phyloP scores from a whole-genome alignment of 2,113 vertebrate species.

The Naja naja region DNA sequence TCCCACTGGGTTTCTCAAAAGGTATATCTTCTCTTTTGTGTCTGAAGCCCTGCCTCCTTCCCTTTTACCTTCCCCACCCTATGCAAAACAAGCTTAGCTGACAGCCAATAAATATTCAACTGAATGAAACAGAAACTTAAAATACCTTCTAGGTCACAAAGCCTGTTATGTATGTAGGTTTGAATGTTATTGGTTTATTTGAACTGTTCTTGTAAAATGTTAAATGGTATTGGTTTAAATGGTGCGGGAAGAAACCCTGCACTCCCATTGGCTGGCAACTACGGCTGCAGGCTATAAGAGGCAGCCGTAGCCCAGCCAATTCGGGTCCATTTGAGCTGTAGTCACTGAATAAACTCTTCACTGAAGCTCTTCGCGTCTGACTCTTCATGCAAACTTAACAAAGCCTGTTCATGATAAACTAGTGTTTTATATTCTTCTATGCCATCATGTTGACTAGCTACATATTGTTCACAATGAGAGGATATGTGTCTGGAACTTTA shows the following conservation, averaged over 20 bases:
- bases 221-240: too few relatives aligned
- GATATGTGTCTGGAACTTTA: neutral
- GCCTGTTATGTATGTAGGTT: too few relatives aligned
- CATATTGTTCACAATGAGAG: neutral
- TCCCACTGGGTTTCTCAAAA: constrained; percentile 42
- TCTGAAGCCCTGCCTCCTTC: constrained; percentile 13
- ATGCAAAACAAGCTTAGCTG: neutral
- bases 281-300: too few relatives aligned
- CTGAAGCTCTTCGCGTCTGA: too few relatives aligned
- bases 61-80: constrained; percentile 24
- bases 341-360: too few relatives aligned
- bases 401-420: neutral
- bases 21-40: constrained; percentile 30
- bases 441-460: neutral
- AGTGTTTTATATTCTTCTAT: neutral
- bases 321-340: too few relatives aligned
- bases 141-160: neutral
- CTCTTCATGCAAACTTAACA: too few relatives aligned
- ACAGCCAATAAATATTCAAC: neutral
- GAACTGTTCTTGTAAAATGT: too few relatives aligned
- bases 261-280: too few relatives aligned
- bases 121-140: neutral
- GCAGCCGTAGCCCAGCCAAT: too few relatives aligned
- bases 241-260: too few relatives aligned
- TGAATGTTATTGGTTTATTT: too few relatives aligned